Evolutionary conservation across 2,888 invertebrate species (phyloP).

Genomic region (Synanthedon formicaeformis): DNA sequence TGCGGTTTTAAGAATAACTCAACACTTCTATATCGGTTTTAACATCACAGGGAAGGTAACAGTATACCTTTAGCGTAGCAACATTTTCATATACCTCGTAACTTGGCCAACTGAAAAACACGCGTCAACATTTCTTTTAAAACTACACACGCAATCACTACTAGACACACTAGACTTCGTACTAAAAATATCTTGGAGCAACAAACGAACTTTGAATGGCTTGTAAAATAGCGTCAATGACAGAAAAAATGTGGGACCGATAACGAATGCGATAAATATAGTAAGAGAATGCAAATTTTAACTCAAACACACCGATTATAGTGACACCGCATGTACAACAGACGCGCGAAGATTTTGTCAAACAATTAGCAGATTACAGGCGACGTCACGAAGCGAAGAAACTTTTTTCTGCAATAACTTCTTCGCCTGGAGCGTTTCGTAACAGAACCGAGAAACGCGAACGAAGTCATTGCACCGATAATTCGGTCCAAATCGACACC

Average conservation of each 20-base stretch:
- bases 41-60: slow-evolving; percentile 55
- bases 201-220: slow-evolving; percentile 6
- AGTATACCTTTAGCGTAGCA: slow-evolving; percentile 17
- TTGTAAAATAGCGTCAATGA: slow-evolving; percentile 11
- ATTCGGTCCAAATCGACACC: slow-evolving; percentile 38
- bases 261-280: slow-evolving; percentile 25
- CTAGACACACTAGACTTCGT: slow-evolving; percentile 17
- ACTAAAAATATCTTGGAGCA: slow-evolving; percentile 31
- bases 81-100: slow-evolving; percentile 39
- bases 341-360: slow-evolving; percentile 44
- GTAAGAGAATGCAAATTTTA: slow-evolving; percentile 28
- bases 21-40: slow-evolving; percentile 42
- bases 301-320: slow-evolving; percentile 31
- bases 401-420: slow-evolving; percentile 41
- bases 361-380: slow-evolving; percentile 56
- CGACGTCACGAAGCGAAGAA: slow-evolving; percentile 36
- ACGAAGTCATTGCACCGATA: slow-evolving; percentile 38
- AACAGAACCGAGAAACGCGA: slow-evolving; percentile 29
- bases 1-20: slow-evolving; percentile 53
- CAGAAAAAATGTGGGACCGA: slow-evolving; percentile 21
- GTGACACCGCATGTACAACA: slow-evolving; percentile 20
- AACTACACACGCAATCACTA: slow-evolving; percentile 24
- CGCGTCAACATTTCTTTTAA: slow-evolving; percentile 25
- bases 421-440: slow-evolving; percentile 48
- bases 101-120: slow-evolving; percentile 55